Evolutionary conservation across 2,113 vertebrate genomes (phyloP), one percentile per base, ranked within the genome.

Genomic region (Canis aureus): DNA sequence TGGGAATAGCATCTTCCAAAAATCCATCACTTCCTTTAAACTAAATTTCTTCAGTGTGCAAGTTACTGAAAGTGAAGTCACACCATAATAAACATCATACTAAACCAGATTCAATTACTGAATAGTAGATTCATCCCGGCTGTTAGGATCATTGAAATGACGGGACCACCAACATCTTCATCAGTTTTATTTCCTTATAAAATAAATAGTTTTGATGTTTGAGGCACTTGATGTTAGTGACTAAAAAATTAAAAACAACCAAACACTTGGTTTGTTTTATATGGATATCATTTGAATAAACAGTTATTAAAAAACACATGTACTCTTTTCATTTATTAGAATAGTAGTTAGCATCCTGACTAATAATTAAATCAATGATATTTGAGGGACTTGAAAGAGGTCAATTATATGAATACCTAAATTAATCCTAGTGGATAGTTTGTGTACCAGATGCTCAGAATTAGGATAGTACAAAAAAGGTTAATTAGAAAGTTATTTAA

Each of bases 121-220:
- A 95, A 20, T 51, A 84, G 38, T 22, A 92, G 35, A 38, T 60
- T 82, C 53, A 87, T 60, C 32, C 32, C 4, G 20, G 53, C 12
- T 96, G 17, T 64, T 57, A 88, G 22, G 9, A 87, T 22, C 93
- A 67, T 3, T 91, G 92, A 64, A 92, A 73, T 59, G 35, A 55
- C 23, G 53, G 15, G 76, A 38, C 49, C 11, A 67, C 87, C 90
- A 87, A 87, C 49, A 80, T 59, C 57, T 9, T 94, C 38, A 5
- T 87, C 32, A 62, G 57, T 88, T 92, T 92, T 66, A 78, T 69
- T 95, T 94, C 92, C 55, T 81, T 95, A n/a, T 92, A 97, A 95
- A 95, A 93, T 84, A 94, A 93, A 93, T 49, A 66, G 51, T 80
- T 74, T 69, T 88, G 16, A 74, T 76, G 35, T 89, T 71, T 88